phyloP scores from a whole-genome alignment of 2,113 vertebrate genomes.

The Plecotus auritus region DNA sequence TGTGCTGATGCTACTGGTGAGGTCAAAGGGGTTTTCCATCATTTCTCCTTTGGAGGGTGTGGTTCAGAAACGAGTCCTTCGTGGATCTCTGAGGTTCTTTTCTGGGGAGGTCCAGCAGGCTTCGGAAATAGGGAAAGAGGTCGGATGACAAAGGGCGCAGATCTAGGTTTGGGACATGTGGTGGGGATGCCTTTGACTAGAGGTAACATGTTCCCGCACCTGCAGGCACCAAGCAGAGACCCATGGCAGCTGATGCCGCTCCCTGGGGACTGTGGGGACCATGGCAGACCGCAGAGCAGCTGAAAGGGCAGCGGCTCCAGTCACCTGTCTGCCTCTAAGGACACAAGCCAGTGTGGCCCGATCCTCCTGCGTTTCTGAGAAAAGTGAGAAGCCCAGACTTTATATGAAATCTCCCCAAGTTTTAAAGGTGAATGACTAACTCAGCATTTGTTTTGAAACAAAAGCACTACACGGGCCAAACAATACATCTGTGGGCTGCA shows the following conservation, averaged over 20 bases:
- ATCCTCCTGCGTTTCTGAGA: not conserved
- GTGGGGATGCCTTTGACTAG: not conserved
- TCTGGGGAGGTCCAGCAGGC: not conserved
- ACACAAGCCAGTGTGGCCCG: not conserved
- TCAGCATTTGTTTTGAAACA: not conserved
- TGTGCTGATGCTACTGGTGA: not conserved
- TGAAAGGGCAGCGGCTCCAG: not conserved
- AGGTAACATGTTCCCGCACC: not conserved
- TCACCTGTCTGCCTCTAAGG: not conserved
- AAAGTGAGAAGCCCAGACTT: not conserved
- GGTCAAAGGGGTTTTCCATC: not conserved
- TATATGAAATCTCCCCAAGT: not conserved
- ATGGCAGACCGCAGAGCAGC: not conserved
- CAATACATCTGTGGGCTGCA: not conserved
- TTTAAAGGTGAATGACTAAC: not conserved
- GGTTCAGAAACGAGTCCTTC: not conserved
- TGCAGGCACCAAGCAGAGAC: not conserved
- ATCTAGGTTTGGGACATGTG: not conserved
- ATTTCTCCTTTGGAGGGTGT: not conserved
- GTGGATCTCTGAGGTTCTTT: not conserved
- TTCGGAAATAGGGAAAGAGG: not conserved
- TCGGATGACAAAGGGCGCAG: not conserved
- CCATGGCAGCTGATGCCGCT: fast-evolving
- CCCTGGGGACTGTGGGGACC: not conserved
- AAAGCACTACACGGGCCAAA: not conserved